Base-by-base conservation (phyloP, 2,113 vertebrate species). In the Diphyllodes magnificus region DNA sequence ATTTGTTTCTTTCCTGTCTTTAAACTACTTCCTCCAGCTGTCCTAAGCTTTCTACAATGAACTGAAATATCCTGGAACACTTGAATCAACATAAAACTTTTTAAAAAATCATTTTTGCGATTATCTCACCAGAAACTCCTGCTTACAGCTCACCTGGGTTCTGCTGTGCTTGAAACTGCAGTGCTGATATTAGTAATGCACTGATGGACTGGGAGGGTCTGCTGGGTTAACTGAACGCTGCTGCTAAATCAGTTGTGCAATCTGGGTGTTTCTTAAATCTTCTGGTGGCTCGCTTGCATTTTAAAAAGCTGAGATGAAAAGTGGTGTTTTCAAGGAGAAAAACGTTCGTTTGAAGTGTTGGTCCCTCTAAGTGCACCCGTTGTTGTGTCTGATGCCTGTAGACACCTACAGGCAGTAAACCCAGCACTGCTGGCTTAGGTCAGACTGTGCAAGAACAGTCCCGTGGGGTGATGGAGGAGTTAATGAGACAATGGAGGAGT, bases 1-100 rank as follows among this genome's bases (percentile, higher is more conserved):
- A 15, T 82, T 83, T 82, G 80, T 93, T 96, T 96, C 91, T 95
- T 95, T 86, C 54, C 14, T 95, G 92, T 69, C 73, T 94, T 82
- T 88, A 78, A 93, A 91, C 61, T 66, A 59, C 71, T 97, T 97
- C 95, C 93, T 95, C 76, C 89, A 91, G 83, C 95, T 96, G 93
- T 86, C 84, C 89, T 40, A 10, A 82, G 77, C 82, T 71, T 92
- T 90, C 82, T 93, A 53, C 94, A 96, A 37, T 69, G 49, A 77
- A 40, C 60, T 90, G 86, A 72, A 79, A 82, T 82, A 94, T 89
- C 96, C 95, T 94, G 96, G 68, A 93, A 85, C 77, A 68, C 18
- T 30, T 82, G 70, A 78, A 65, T 95, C 84, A 56, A 80, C 35
- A 33, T 9, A 20, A 13, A 84, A 22, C 11, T 51, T 50, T 30